Base-by-base conservation (phyloP, 1,140 invertebrate species). In the Propsilocerus akamusi region DNA sequence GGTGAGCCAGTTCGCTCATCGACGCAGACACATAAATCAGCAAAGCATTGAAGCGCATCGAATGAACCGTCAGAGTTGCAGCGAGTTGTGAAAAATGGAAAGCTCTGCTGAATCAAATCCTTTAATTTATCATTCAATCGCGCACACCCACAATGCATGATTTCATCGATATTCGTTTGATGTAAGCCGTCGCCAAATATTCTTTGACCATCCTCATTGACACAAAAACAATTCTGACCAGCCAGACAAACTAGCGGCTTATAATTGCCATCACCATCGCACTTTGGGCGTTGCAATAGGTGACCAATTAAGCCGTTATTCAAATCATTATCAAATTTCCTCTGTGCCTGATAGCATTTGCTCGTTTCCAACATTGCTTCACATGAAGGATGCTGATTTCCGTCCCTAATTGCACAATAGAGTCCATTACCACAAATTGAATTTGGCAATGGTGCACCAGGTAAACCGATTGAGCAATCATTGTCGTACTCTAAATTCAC, bases 151-250 rank as follows among this genome's bases (percentile, higher is more conserved):
- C 76, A 78, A 20, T 68, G 65, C 69, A 77, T 72, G 48, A 65
- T 60, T 24, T 61, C 53, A 49, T 62, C 59, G 23, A 61, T 55
- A 5, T 57, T 53, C 12, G 66, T 64, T n/a, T 64, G 60, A 53
- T 69, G 70, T 0, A 66, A 52, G 0, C 67, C 65, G 59, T 77
- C 73, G 2, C 76, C 76, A 55, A 77, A 79, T 49, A 77, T 69
- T 53, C 74, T 63, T 20, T 69, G 56, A 0, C 75, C 74, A 26
- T 69, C 59, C 50, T 72, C 68, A 41, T 70, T 63, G 17, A 72
- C 63, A 54, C 76, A 78, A 54, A 72, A 76, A 58, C 76, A 78
- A 54, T 70, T 73, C 56, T 75, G 71, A 25, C 73, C 72, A 25
- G 72, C 72, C 30, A 74, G 68, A 53, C 76, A 79, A 51, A 68